phyloP scores from a whole-genome alignment of 64 coral and sea anemone genomes.

The Montipora sp. region DNA sequence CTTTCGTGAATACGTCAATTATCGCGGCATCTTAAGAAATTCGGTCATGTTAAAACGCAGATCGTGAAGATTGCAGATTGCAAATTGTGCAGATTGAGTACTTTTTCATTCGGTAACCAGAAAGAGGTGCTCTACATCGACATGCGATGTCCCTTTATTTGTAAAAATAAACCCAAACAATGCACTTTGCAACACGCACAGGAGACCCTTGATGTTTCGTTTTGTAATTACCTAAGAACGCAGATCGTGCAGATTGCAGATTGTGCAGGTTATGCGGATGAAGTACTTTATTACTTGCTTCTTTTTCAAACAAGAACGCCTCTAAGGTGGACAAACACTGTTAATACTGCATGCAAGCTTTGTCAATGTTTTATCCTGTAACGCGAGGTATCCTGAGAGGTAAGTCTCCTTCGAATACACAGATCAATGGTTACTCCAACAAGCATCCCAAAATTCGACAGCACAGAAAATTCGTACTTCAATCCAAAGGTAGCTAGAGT shows the following conservation, averaged over 20 bases:
- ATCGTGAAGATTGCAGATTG: background rate
- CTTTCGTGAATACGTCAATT: too few species aligned
- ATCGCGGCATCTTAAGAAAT: too few species aligned
- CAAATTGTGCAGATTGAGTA: too few species aligned
- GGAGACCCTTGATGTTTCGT: background rate
- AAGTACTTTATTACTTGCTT: background rate
- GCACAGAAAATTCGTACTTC: too few species aligned
- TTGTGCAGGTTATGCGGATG: background rate
- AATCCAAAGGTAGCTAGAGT: too few species aligned
- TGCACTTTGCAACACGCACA: too few species aligned
- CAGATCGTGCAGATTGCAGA: background rate
- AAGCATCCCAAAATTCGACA: background rate
- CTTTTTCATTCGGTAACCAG: too few species aligned
- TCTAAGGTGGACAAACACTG: background rate
- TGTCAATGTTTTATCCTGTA: background rate
- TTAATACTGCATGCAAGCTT: background rate
- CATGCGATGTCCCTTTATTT: too few species aligned
- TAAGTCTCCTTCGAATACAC: slow-evolving; percentile 3
- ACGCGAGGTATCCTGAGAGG: background rate
- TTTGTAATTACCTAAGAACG: too few species aligned
- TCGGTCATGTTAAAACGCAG: background rate
- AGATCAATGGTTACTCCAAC: background rate
- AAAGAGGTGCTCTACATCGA: too few species aligned
- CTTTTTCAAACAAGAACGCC: background rate
- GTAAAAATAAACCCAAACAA: too few species aligned